These are phyloP conservation scores for Caenorhabditis imperialis DNA, from an alignment of 2,888 invertebrate genomes.

Conservation along the genomic window DNA sequence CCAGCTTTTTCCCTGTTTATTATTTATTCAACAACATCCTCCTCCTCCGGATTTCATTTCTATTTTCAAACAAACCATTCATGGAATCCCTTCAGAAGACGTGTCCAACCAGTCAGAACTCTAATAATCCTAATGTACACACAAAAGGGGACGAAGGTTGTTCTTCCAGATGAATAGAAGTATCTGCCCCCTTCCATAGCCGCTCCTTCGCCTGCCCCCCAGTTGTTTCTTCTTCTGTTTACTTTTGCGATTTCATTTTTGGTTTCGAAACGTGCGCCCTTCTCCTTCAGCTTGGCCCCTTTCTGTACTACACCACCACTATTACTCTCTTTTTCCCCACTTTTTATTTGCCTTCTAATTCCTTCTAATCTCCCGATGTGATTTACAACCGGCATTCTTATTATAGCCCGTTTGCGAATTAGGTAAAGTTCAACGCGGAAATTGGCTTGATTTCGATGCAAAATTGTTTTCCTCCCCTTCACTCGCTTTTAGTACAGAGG, in stretches of 20 bases:
- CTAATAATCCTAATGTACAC: slow-evolving; percentile 49
- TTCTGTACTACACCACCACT: slow-evolving; percentile 21
- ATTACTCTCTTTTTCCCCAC: not conserved
- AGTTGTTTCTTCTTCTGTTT: slow-evolving; percentile 41
- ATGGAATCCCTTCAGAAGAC: slow-evolving; percentile 7
- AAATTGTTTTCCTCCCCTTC: no score
- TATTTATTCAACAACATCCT: slow-evolving; percentile 41
- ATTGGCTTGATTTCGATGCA: no score
- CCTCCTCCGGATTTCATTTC: slow-evolving; percentile 7
- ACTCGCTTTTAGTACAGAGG: no score
- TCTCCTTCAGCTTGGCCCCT: slow-evolving; percentile 25
- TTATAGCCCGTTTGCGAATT: no score
- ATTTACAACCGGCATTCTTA: no score
- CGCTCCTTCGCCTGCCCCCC: slow-evolving; percentile 9
- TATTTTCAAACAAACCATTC: slow-evolving; percentile 19
- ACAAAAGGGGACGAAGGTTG: slow-evolving; percentile 3
- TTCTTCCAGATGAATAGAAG: slow-evolving; percentile 28
- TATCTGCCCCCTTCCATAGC: slow-evolving; percentile 7
- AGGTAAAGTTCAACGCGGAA: no score
- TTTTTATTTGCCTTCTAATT: slow-evolving; percentile 12
- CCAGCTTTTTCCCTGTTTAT: slow-evolving; percentile 17
- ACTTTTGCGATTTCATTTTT: slow-evolving; percentile 54
- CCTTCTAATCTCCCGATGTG: slow-evolving; percentile 2
- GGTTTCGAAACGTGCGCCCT: slow-evolving; percentile 51
- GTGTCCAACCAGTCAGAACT: slow-evolving; percentile 23